Base-by-base conservation (phyloP, 2,113 vertebrate genomes). In the Pleuronectes platessa region DNA sequence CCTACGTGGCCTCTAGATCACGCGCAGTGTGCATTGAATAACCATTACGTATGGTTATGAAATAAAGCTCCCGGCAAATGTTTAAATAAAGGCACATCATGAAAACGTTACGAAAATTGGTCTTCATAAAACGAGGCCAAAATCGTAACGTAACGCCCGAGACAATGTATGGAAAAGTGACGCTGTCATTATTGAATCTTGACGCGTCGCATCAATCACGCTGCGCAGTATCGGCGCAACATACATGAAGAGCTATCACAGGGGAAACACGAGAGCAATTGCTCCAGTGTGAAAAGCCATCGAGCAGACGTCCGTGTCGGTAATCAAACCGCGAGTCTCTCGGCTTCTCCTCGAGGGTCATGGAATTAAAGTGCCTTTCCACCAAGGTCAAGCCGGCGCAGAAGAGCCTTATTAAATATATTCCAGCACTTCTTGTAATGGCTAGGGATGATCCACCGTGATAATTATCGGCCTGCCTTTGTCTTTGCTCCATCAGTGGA, bases 331-430 rank as follows among this genome's bases (percentile, higher is more conserved):
- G 55, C 27, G 31, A 58, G 74, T 78, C 78, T 78, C 82, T 88
- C 71, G 74, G 51, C 81, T 73, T 81, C 78, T 81, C 81, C 70
- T 89, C 72, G 61, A 79, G 82, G 86, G 74, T 81, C 83, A 75
- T 26, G 67, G 81, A 90, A 88, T 88, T 84, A 88, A 89, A 91
- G 87, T 88, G 89, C 76, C 90, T 91, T 92, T 93, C 88, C 88
- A 75, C 79, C 89, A 92, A 92, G 93, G 91, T 94, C 91, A 90
- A 82, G 79, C 79, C 86, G 42, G 75, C 68, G 69, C 81, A 90
- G 83, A 87, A 74, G 69, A 86, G 82, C 84, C 76, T 86, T 86
- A 88, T 88, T 91, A 85, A 90, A 93, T 86, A 85, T 89, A 85
- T 88, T 90, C 74, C 76, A 82, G 72, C 73, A 82, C 79, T 88